A percentile compares a stretch with the other conserved stretches of the same genome.
Conservation (phyloP, 2,888 invertebrate genomes). For the Sinopyrophorus schimmeli region DNA sequence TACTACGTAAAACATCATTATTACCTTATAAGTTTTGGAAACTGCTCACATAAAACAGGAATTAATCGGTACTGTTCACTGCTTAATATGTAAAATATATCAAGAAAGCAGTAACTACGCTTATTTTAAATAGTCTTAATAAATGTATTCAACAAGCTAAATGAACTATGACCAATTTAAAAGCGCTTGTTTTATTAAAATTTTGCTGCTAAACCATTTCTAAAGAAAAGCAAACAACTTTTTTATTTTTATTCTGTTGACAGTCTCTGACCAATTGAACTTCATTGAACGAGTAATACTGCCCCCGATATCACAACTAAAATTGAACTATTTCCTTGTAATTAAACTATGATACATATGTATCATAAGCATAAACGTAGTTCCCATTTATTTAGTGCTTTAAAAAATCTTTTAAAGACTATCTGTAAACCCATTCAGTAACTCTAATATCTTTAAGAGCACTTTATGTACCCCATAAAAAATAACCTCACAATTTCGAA, state of each 20-base stretch:
- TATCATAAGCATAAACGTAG: constrained; percentile 83
- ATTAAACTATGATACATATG: constrained; percentile 64
- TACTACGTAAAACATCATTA: too few species aligned
- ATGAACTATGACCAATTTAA: too few species aligned
- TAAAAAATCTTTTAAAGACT: constrained; percentile 74
- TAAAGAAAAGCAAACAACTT: constrained; percentile 75
- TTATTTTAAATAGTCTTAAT: too few species aligned
- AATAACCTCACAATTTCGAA: constrained; percentile 30
- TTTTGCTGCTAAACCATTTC: constrained; percentile 72
- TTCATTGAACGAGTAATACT: constrained; percentile 71
- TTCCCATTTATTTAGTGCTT: constrained; percentile 76
- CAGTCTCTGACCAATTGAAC: constrained; percentile 64
- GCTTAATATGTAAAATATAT: too few species aligned
- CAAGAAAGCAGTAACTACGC: too few species aligned
- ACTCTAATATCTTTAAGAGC: constrained; percentile 92
- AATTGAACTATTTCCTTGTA: constrained; percentile 71
- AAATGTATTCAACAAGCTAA: too few species aligned
- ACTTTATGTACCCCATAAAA: constrained; percentile 84
- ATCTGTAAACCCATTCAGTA: constrained; percentile 86
- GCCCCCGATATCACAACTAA: constrained; percentile 76
- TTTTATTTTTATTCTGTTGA: constrained; percentile 71
- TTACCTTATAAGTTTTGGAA: too few species aligned
- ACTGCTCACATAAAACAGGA: too few species aligned
- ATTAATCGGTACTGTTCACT: too few species aligned
- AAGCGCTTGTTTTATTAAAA: too few species aligned